Conservation (phyloP, 2,888 invertebrate species). For the Lycophotia porphyrea region DNA sequence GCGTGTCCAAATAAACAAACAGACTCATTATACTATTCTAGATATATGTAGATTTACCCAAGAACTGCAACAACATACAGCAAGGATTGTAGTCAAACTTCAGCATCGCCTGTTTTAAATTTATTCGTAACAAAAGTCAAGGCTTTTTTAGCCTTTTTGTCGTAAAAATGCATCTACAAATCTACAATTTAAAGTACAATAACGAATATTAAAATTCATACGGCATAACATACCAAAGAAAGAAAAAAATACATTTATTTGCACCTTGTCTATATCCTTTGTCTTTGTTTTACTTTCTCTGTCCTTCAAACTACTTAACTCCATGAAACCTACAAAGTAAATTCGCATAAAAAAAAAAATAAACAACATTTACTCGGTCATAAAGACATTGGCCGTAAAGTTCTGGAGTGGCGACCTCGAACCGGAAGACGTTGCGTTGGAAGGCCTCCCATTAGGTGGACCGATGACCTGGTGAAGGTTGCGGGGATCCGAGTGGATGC, state of each 20-base stretch:
- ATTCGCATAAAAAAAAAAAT: conserved; percentile 12
- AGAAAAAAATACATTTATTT: neutral
- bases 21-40: neutral
- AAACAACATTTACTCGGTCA: neutral
- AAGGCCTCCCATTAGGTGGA: too few species aligned
- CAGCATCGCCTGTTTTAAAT: neutral
- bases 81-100: neutral
- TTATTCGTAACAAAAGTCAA: conserved; percentile 6
- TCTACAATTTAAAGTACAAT: conserved; percentile 24
- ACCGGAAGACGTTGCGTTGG: too few species aligned
- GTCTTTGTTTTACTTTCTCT: conserved; percentile 37
- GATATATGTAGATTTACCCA: neutral
- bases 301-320: conserved; percentile 31
- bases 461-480: too few species aligned
- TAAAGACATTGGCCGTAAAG: too few species aligned
- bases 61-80: neutral
- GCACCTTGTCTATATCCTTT: conserved; percentile 28
- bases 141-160: neutral
- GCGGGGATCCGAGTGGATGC: too few species aligned
- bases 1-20: neutral
- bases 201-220: neutral
- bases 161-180: conserved; percentile 15
- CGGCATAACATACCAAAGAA: conserved; percentile 17
- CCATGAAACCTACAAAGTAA: neutral
- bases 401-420: too few species aligned